Evolutionary conservation across 2,113 vertebrate species (phyloP).

Genomic region (Pygathrix nemaeus): DNA sequence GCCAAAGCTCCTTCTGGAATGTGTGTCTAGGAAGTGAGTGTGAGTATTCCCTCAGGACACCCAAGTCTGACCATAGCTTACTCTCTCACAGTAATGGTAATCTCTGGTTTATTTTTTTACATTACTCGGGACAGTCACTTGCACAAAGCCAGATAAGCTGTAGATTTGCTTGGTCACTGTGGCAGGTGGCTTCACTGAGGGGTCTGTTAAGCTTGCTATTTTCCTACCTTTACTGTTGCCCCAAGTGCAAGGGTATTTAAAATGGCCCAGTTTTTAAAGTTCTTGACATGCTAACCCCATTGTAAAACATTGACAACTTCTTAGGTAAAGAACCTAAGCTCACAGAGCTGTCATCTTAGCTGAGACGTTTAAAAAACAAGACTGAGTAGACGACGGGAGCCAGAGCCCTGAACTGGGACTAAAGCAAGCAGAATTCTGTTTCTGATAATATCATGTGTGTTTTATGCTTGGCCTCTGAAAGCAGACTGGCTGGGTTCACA

Average conservation of each 20-base stretch:
- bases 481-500: background rate
- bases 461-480: background rate
- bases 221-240: background rate
- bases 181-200: background rate
- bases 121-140: background rate
- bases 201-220: background rate
- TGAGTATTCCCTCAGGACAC: background rate
- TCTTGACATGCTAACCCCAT: background rate
- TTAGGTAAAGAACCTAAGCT: constrained; percentile 6
- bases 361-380: background rate
- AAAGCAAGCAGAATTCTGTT: background rate
- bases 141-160: background rate
- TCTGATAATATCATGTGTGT: background rate
- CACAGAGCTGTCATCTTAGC: background rate
- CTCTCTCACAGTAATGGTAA: background rate
- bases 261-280: background rate
- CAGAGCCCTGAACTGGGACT: background rate
- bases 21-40: background rate
- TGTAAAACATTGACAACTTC: background rate
- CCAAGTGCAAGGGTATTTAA: background rate
- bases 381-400: background rate
- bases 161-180: background rate
- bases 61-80: rapidly evolving
- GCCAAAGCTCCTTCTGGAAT: background rate
- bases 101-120: background rate